A percentile compares a stretch with the other conserved stretches of the same genome.
These are phyloP conservation scores for Cathartes aura DNA, from an alignment of 2,113 vertebrate genomes.

Conservation along the genomic window DNA sequence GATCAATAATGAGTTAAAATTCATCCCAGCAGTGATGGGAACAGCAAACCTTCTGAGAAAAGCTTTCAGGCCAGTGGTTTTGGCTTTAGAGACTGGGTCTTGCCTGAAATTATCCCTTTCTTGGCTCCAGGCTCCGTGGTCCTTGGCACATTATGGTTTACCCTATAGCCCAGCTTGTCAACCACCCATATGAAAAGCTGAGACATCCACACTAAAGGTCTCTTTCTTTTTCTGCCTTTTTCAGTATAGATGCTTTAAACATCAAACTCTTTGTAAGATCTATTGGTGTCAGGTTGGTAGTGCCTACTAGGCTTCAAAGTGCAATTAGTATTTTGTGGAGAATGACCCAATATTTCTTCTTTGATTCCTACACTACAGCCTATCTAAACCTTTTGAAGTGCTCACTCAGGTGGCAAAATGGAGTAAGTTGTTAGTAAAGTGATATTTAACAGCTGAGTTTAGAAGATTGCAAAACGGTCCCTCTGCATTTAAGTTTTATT, in stretches of 20 bases:
- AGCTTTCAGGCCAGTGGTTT: slow-evolving; percentile 60
- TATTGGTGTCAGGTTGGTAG: not conserved
- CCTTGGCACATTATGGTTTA: slow-evolving; percentile 42
- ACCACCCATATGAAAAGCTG: slow-evolving; percentile 13
- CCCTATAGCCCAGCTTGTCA: slow-evolving; percentile 52
- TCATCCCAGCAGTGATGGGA: slow-evolving; percentile 72
- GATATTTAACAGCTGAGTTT: not conserved
- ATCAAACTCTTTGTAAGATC: not conserved
- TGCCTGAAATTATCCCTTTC: slow-evolving; percentile 61
- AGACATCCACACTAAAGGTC: not conserved
- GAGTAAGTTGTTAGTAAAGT: not conserved
- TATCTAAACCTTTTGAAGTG: not conserved
- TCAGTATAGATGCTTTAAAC: not conserved
- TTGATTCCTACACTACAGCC: not conserved
- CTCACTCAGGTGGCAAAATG: not conserved
- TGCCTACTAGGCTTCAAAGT: not conserved
- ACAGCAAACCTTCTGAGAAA: slow-evolving; percentile 65
- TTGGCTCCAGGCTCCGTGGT: slow-evolving; percentile 12
- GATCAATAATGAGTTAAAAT: slow-evolving; percentile 85
- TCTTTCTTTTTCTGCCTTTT: slow-evolving; percentile 7
- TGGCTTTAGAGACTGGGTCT: slow-evolving; percentile 42
- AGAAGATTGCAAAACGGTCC: not conserved
- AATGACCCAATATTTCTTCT: slow-evolving; percentile 25
- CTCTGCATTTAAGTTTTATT: not conserved
- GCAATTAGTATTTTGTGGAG: not conserved